phyloP scores from a whole-genome alignment of 2,888 invertebrate species.

The Empis stercorea region DNA sequence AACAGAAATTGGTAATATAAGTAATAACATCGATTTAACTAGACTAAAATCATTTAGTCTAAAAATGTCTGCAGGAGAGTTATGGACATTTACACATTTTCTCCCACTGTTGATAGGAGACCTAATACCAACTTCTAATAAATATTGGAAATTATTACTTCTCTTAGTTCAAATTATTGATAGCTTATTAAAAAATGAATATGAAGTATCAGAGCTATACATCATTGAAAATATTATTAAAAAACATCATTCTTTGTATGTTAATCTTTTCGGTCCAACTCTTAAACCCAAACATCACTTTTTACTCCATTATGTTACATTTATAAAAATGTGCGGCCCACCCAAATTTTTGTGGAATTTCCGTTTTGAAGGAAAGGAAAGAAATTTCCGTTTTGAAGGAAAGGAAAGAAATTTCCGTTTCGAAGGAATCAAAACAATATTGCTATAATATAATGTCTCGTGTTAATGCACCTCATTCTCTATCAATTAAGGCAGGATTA shows the following conservation, averaged over 20 bases:
- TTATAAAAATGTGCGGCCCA: slow-evolving; percentile 8
- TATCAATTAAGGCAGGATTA: slow-evolving; percentile 5
- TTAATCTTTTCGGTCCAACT: slow-evolving; percentile 6
- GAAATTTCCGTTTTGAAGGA: no score
- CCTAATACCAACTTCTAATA: slow-evolving; percentile 8
- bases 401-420: no score
- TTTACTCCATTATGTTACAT: no score
- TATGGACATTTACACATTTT: slow-evolving; percentile 8
- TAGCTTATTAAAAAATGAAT: slow-evolving; percentile 3
- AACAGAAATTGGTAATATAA: slow-evolving; percentile 9
- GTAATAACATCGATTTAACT: slow-evolving; percentile 5
- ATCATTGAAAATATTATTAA: slow-evolving; percentile 5
- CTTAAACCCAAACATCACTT: slow-evolving; percentile 12
- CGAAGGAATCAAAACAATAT: slow-evolving; percentile 9
- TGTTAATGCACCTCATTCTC: slow-evolving; percentile 4
- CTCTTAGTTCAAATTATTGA: slow-evolving; percentile 10
- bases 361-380: slow-evolving; percentile 9
- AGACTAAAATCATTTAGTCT: slow-evolving; percentile 9
- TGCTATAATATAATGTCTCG: slow-evolving; percentile 9
- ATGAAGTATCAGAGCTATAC: slow-evolving; percentile 6
- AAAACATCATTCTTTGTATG: slow-evolving; percentile 10
- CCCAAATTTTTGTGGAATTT: slow-evolving; percentile 8
- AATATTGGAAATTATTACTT: slow-evolving; percentile 9
- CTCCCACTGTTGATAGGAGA: slow-evolving; percentile 9
- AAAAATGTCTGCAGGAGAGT: slow-evolving; percentile 14